Percentiles rank a stretch among this genome's conserved stretches.
phyloP scores from a whole-genome alignment of 2,888 invertebrate genomes.

The Boloria euphrosyne region DNA sequence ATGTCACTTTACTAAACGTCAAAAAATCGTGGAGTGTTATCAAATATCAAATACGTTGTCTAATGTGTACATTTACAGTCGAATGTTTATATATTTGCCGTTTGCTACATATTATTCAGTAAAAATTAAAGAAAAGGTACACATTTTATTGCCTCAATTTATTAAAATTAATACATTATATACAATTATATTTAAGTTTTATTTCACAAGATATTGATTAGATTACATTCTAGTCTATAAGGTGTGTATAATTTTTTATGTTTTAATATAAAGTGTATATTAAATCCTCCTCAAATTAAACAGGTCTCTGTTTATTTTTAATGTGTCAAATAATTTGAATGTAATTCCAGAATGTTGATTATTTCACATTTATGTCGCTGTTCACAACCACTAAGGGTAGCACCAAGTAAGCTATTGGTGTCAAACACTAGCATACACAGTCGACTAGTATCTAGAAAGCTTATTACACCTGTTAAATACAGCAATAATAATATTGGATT shows the following conservation, averaged over 20 bases:
- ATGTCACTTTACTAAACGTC: conserved; percentile 6
- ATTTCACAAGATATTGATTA: too few relatives aligned
- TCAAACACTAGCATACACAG: conserved; percentile 50
- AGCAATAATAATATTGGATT: conserved; percentile 44
- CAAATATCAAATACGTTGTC: too few relatives aligned
- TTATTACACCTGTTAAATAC: conserved; percentile 53
- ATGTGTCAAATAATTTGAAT: too few relatives aligned
- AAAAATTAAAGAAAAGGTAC: neutral
- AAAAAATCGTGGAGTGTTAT: conserved; percentile 9
- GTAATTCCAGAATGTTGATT: conserved; percentile 2
- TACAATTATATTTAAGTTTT: too few relatives aligned
- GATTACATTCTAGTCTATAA: neutral
- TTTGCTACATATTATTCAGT: neutral
- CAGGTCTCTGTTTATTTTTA: too few relatives aligned
- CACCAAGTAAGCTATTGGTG: conserved; percentile 51
- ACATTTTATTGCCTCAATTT: neutral
- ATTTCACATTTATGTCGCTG: conserved; percentile 61
- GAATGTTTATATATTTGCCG: neutral
- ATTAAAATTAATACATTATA: too few relatives aligned
- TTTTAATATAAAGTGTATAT: neutral
- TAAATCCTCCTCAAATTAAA: too few relatives aligned
- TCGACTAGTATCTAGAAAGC: conserved; percentile 51
- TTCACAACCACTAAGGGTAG: conserved; percentile 50
- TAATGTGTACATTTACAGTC: neutral
- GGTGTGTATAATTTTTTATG: conserved; percentile 4